phyloP scores from a whole-genome alignment of 2,888 invertebrate species.

The Eupithecia vulgata region DNA sequence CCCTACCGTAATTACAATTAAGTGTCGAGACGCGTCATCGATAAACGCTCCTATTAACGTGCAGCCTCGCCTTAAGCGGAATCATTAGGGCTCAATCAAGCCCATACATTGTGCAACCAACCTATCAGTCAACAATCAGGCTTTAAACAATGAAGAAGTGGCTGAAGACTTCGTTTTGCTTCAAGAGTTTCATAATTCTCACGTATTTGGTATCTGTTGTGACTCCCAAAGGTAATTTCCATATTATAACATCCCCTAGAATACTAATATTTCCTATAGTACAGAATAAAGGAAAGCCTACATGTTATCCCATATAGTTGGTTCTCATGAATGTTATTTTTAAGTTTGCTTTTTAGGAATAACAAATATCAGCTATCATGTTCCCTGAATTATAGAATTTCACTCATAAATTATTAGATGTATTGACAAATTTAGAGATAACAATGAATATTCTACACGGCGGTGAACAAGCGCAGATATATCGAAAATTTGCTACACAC shows the following conservation, averaged over 20 bases:
- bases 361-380: background rate
- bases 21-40: slow-evolving; percentile 17
- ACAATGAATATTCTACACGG: background rate
- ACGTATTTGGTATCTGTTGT: slow-evolving; percentile 20
- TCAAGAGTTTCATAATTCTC: slow-evolving; percentile 9
- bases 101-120: slow-evolving; percentile 25
- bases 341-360: background rate
- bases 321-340: background rate
- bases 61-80: slow-evolving; percentile 2
- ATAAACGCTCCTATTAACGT: slow-evolving; percentile 24
- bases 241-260: background rate
- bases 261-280: background rate
- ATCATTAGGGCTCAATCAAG: slow-evolving; percentile 31
- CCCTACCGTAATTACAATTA: slow-evolving; percentile 9
- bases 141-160: slow-evolving; percentile 27
- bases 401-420: background rate
- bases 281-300: background rate
- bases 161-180: background rate
- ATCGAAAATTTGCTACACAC: background rate
- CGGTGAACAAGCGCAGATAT: background rate
- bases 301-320: background rate
- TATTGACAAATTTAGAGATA: background rate
- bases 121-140: slow-evolving; percentile 18
- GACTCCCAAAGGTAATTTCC: slow-evolving; percentile 23
- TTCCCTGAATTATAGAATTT: background rate